phyloP scores from a whole-genome alignment of 2,797 vertebrate genomes.

The Pipistrellus pipistrellus region DNA sequence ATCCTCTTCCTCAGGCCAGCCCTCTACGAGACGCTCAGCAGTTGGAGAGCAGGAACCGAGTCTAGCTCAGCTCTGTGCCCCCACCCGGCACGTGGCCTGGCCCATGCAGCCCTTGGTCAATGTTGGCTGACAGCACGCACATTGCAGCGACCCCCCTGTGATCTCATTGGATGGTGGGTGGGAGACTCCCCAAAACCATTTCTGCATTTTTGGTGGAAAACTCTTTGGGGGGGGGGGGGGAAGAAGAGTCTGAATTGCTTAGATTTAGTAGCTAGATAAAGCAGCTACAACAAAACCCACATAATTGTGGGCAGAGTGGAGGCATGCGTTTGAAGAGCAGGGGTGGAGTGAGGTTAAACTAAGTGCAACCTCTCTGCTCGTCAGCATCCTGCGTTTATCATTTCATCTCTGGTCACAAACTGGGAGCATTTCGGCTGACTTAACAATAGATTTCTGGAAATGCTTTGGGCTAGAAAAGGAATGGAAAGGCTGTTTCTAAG shows the following conservation, averaged over 20 bases:
- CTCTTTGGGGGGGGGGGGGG: background rate
- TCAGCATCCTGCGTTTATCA: background rate
- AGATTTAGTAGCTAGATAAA: background rate
- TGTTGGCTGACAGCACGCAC: background rate
- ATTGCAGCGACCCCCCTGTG: background rate
- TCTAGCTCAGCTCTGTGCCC: background rate
- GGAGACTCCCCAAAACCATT: background rate
- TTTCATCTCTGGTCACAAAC: conserved; percentile 42
- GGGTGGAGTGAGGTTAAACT: background rate
- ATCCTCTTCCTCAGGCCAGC: background rate
- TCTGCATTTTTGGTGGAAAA: conserved; percentile 21
- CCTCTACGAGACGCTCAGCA: background rate
- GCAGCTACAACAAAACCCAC: background rate
- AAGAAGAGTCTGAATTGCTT: background rate
- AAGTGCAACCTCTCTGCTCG: background rate
- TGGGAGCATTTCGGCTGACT: background rate
- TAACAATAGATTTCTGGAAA: background rate
- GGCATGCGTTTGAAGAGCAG: background rate
- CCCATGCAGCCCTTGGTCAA: background rate
- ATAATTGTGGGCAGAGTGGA: background rate
- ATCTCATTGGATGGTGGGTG: background rate
- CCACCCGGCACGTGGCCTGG: background rate
- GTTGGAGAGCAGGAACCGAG: background rate
- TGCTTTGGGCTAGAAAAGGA: background rate
- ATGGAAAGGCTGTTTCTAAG: background rate